phyloP scores from a whole-genome alignment of 2,888 invertebrate species.

The Epsilonema sp. region DNA sequence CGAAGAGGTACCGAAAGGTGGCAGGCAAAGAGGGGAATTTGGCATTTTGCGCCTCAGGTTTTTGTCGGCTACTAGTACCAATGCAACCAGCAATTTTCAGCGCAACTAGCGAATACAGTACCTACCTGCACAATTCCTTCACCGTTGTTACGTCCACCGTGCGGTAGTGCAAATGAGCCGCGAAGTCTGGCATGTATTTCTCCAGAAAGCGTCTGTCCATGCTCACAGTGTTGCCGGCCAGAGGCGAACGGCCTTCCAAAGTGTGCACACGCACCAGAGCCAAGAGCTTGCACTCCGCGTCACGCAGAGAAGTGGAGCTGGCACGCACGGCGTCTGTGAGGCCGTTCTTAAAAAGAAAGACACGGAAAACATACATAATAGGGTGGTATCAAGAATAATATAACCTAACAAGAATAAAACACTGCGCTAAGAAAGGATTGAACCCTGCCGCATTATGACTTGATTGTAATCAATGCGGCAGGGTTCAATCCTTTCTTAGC shows the following conservation, averaged over 20 bases:
- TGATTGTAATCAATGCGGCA: too few relatives aligned
- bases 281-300: conserved; percentile 51
- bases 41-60: too few relatives aligned
- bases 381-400: too few relatives aligned
- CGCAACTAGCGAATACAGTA: too few relatives aligned
- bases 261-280: conserved; percentile 46
- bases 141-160: conserved; percentile 75
- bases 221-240: conserved; percentile 71
- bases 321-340: conserved; percentile 49
- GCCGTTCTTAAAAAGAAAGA: conserved; percentile 47
- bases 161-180: conserved; percentile 65
- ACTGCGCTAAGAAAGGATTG: too few relatives aligned
- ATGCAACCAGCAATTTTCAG: too few relatives aligned
- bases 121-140: conserved; percentile 48
- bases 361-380: too few relatives aligned
- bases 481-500: too few relatives aligned
- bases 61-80: neutral
- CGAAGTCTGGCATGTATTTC: conserved; percentile 58
- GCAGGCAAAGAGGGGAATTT: too few relatives aligned
- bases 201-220: conserved; percentile 61
- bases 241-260: conserved; percentile 38
- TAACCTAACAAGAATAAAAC: too few relatives aligned
- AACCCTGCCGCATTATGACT: too few relatives aligned
- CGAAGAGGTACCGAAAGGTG: too few relatives aligned
- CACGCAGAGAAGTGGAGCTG: conserved; percentile 44